Percentiles rank a stretch among this genome's conserved stretches.
Evolutionary conservation across 2,797 vertebrate genomes (phyloP).

Genomic region (Coreius guichenoti): DNA sequence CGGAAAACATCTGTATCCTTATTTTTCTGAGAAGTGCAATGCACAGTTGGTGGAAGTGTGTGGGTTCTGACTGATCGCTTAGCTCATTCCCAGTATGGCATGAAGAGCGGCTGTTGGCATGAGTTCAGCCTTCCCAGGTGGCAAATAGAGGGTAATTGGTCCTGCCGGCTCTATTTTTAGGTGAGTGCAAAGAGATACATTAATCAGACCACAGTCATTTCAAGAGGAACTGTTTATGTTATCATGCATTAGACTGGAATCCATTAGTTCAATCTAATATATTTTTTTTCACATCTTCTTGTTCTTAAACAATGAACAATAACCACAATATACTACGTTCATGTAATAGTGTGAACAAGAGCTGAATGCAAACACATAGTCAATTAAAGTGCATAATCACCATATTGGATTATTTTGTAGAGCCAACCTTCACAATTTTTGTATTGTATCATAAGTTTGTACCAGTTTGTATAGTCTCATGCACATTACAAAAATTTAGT

Average conservation of each 20-base stretch:
- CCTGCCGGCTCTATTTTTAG: conserved; percentile 48
- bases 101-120: conserved; percentile 39
- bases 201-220: conserved; percentile 46
- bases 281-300: neutral
- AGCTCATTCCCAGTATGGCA: conserved; percentile 28
- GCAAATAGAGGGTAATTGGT: conserved; percentile 52
- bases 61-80: conserved; percentile 41
- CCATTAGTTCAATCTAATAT: conserved; percentile 20
- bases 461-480: neutral
- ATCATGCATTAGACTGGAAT: conserved; percentile 21
- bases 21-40: neutral
- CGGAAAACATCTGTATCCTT: conserved; percentile 33
- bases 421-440: neutral
- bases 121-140: conserved; percentile 48
- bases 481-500: neutral
- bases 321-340: neutral
- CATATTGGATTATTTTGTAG: neutral
- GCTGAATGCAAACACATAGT: neutral
- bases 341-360: neutral
- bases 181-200: conserved; percentile 47
- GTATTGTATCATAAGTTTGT: neutral
- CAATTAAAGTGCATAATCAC: neutral
- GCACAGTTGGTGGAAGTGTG: conserved; percentile 25
- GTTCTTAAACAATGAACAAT: neutral
- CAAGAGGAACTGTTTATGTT: conserved; percentile 27